These are phyloP conservation scores for Piezodorus guildinii DNA, from an alignment of 1,140 invertebrate genomes.

Conservation along the genomic window DNA sequence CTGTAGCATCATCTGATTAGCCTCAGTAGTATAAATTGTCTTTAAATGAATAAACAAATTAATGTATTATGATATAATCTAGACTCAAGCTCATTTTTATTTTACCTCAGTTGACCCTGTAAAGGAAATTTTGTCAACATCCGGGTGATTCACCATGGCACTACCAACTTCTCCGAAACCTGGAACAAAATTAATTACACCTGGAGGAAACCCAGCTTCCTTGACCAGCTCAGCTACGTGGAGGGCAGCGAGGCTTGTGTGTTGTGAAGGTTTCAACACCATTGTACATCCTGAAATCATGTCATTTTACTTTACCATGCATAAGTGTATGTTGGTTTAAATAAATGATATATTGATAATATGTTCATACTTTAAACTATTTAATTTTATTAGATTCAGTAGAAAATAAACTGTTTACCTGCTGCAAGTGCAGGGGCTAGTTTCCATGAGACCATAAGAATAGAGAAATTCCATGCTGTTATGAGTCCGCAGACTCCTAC, in stretches of 20 bases:
- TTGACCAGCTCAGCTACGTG: conserved; percentile 85
- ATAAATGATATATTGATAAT: too few relatives aligned
- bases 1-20: too few relatives aligned
- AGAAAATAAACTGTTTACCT: too few relatives aligned
- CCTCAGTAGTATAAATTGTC: too few relatives aligned
- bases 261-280: conserved; percentile 54
- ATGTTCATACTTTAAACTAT: too few relatives aligned
- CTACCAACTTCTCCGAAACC: conserved; percentile 72
- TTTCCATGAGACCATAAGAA: conserved; percentile 98
- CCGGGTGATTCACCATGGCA: conserved; percentile 70
- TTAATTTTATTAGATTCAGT: too few relatives aligned
- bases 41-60: too few relatives aligned
- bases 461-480: conserved; percentile 96
- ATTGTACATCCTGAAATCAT: conserved; percentile 38
- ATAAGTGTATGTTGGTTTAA: too few relatives aligned
- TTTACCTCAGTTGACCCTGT: conserved; percentile 72
- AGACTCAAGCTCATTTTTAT: too few relatives aligned
- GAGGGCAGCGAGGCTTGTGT: conserved; percentile 79
- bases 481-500: conserved; percentile 90
- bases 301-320: too few relatives aligned
- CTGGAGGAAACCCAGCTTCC: conserved; percentile 79
- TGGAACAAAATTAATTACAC: conserved; percentile 87
- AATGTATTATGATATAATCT: too few relatives aligned
- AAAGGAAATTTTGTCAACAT: conserved; percentile 83
- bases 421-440: conserved; percentile 90